These are phyloP conservation scores for Neomonachus schauinslandi DNA, from an alignment of 2,113 vertebrate species.

Conservation along the genomic window DNA sequence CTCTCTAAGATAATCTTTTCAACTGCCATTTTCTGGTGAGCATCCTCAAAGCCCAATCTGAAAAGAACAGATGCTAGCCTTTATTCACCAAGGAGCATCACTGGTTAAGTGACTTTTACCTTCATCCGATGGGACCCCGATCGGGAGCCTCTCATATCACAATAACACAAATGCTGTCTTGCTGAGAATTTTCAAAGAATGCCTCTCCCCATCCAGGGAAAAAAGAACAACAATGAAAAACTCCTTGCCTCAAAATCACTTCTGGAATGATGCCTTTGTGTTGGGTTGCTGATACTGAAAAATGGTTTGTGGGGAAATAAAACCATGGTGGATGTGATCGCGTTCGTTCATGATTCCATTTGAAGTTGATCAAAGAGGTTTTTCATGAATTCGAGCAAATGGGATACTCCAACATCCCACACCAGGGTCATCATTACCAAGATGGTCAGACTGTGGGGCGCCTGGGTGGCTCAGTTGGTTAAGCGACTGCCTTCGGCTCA, in stretches of 20 bases:
- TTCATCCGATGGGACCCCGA: constrained; percentile 71
- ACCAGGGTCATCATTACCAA: fast-evolving
- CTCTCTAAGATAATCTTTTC: constrained; percentile 84
- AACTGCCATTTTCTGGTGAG: constrained; percentile 81
- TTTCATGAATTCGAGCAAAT: background rate
- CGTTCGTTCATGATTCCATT: background rate
- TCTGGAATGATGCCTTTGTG: fast-evolving
- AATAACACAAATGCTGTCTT: background rate
- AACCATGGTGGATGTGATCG: fast-evolving
- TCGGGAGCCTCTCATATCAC: constrained; percentile 74
- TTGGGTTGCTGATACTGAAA: too few species aligned
- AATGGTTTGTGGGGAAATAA: background rate
- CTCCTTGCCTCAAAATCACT: background rate
- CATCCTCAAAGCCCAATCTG: constrained; percentile 77
- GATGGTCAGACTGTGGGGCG: too few species aligned
- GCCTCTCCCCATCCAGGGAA: background rate
- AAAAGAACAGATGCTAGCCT: constrained; percentile 78
- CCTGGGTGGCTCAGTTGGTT: too few species aligned
- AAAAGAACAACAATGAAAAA: background rate
- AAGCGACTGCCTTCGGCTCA: too few species aligned
- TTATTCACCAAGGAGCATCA: constrained; percentile 71
- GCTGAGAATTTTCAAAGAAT: constrained; percentile 32
- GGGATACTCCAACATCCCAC: fast-evolving
- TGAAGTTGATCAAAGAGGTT: background rate
- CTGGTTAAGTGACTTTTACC: constrained; percentile 79